Evolutionary conservation across 2,888 invertebrate genomes (phyloP).

Genomic region (Selenia dentaria): DNA sequence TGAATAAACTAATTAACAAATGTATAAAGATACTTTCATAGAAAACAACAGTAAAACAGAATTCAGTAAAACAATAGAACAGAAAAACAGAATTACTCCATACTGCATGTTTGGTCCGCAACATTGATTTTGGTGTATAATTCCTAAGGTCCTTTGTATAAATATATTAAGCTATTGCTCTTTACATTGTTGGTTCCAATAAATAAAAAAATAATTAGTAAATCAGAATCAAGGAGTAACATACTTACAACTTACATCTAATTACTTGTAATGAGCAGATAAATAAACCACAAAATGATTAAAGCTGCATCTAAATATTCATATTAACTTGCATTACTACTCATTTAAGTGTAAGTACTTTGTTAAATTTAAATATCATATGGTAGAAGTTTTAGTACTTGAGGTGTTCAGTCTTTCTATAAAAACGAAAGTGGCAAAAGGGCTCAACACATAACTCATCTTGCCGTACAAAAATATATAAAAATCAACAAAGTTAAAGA

Average conservation of each 20-base stretch:
- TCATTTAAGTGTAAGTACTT: constrained; percentile 64
- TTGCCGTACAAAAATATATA: constrained; percentile 26
- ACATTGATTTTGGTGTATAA: not conserved
- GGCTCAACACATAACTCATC: constrained; percentile 37
- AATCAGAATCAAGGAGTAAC: too few relatives aligned
- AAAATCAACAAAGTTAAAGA: constrained; percentile 36
- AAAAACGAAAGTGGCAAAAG: constrained; percentile 38
- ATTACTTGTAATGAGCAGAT: too few relatives aligned
- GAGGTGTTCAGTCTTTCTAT: constrained; percentile 67
- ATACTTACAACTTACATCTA: too few relatives aligned
- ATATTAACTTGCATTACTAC: constrained; percentile 17
- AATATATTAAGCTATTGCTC: too few relatives aligned
- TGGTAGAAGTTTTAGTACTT: constrained; percentile 39
- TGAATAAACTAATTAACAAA: constrained; percentile 4
- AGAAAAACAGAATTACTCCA: too few relatives aligned
- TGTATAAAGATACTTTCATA: not conserved
- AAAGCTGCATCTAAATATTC: constrained; percentile 13
- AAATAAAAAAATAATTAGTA: not conserved
- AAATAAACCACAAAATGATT: not conserved
- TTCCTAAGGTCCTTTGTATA: not conserved
- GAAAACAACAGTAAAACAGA: not conserved
- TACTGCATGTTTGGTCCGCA: constrained; percentile 24
- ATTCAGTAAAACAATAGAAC: constrained; percentile 4
- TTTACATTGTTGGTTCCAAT: too few relatives aligned
- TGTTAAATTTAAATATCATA: constrained; percentile 49